Percentiles rank a stretch among this genome's conserved stretches.
Evolutionary conservation across 2,797 vertebrate species (phyloP).

Genomic region (Vespertilio murinus): DNA sequence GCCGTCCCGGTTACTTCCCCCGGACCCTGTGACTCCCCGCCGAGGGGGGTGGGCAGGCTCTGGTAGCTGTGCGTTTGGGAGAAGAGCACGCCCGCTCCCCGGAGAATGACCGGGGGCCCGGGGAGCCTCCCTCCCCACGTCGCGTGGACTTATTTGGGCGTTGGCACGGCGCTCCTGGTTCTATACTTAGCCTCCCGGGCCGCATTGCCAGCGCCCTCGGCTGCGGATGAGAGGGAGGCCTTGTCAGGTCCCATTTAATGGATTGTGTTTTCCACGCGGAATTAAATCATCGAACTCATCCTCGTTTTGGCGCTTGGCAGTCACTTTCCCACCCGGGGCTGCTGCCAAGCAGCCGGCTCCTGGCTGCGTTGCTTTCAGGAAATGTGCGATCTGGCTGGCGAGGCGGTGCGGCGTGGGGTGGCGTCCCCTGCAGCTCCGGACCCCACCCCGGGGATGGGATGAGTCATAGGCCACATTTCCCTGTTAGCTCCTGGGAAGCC

Average conservation of each 20-base stretch:
- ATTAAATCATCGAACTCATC: slow-evolving; percentile 61
- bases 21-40: neutral
- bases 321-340: slow-evolving; percentile 45
- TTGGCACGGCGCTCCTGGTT: slow-evolving; percentile 45
- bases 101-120: neutral
- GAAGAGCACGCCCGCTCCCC: neutral
- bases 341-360: slow-evolving; percentile 53
- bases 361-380: slow-evolving; percentile 70
- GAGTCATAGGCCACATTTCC: slow-evolving; percentile 50
- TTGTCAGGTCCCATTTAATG: slow-evolving; percentile 69
- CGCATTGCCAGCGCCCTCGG: slow-evolving; percentile 29
- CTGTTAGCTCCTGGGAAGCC: slow-evolving; percentile 50
- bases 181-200: slow-evolving; percentile 48
- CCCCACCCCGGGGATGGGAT: neutral
- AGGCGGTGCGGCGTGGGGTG: neutral
- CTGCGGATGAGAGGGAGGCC: slow-evolving; percentile 45
- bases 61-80: slow-evolving; percentile 37
- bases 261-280: slow-evolving; percentile 35
- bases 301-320: slow-evolving; percentile 63
- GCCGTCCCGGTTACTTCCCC: neutral
- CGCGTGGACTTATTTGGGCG: slow-evolving; percentile 55
- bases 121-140: neutral
- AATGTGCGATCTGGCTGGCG: slow-evolving; percentile 45
- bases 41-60: neutral
- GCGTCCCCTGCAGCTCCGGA: neutral